Evolutionary conservation across 2,888 invertebrate species (phyloP).

Genomic region (Rhodophaea formosa): DNA sequence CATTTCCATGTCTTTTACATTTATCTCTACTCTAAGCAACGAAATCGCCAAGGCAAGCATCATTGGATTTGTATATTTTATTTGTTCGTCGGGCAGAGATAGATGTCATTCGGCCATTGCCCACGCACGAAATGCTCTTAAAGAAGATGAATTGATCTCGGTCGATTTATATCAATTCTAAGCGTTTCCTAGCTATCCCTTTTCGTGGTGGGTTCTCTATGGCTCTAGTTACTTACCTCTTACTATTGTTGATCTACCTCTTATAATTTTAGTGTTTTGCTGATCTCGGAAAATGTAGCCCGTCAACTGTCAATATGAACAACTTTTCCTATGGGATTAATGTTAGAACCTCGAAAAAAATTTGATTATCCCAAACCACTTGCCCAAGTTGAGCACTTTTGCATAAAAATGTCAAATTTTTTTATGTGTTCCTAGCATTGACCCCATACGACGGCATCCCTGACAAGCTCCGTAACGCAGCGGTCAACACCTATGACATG

Average conservation of each 20-base stretch:
- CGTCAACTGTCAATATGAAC: no score
- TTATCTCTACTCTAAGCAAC: not conserved
- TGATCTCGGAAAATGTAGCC: no score
- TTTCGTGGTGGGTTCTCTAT: slow-evolving; percentile 29
- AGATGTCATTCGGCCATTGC: slow-evolving; percentile 61
- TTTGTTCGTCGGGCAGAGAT: slow-evolving; percentile 54
- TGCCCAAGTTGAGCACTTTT: no score
- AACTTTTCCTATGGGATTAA: no score
- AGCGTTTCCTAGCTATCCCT: slow-evolving; percentile 58
- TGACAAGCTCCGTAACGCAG: no score
- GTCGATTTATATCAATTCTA: slow-evolving; percentile 78
- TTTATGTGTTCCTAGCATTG: no score
- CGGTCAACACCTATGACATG: no score
- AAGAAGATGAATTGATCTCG: slow-evolving; percentile 69
- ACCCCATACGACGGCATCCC: no score
- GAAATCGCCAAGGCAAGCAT: slow-evolving; percentile 16
- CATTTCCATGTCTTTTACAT: not conserved
- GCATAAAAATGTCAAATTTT: no score
- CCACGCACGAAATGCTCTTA: slow-evolving; percentile 59
- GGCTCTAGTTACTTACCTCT: not conserved
- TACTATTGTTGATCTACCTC: not conserved
- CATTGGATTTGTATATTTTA: slow-evolving; percentile 44
- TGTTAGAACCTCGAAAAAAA: no score
- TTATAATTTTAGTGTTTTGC: not conserved
- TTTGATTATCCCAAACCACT: no score